Percentiles rank a stretch among this genome's conserved stretches.
These are phyloP conservation scores for Brachypodius melanocephalos DNA, from an alignment of 2,113 vertebrate genomes.

Conservation along the genomic window DNA sequence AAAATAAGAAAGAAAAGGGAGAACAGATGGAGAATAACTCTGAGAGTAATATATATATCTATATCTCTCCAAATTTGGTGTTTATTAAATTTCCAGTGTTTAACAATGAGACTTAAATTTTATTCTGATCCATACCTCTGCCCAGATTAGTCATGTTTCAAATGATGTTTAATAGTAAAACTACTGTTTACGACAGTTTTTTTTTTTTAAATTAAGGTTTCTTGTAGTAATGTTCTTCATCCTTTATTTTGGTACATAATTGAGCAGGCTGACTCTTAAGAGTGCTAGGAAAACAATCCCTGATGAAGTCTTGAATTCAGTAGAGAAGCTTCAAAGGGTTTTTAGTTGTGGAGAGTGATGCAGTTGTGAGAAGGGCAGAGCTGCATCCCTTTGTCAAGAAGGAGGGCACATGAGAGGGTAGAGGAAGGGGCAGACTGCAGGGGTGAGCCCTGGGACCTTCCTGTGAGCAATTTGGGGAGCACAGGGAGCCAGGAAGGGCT, in stretches of 20 bases:
- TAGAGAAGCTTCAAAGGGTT: not conserved
- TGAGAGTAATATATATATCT: not conserved
- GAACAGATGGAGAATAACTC: conserved; percentile 44
- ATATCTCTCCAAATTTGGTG: not conserved
- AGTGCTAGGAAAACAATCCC: not conserved
- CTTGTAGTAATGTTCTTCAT: not conserved
- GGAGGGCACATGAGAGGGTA: not conserved
- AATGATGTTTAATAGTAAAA: not conserved
- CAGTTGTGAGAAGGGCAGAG: not conserved
- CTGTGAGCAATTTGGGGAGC: not conserved
- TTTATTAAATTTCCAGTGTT: not conserved
- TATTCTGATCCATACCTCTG: not conserved
- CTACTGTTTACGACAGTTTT: not conserved
- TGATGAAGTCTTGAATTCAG: not conserved
- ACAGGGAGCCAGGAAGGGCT: not conserved
- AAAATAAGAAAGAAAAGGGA: conserved; percentile 9
- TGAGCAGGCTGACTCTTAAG: not conserved
- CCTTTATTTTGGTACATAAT: not conserved
- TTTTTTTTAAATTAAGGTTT: not conserved
- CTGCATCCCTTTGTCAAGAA: not conserved
- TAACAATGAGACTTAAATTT: not conserved
- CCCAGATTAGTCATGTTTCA: not conserved
- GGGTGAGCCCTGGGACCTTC: not conserved
- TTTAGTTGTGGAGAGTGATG: not conserved
- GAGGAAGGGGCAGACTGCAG: not conserved